Conservation (phyloP, 2,888 invertebrate genomes). For the Plagiodera versicolora region DNA sequence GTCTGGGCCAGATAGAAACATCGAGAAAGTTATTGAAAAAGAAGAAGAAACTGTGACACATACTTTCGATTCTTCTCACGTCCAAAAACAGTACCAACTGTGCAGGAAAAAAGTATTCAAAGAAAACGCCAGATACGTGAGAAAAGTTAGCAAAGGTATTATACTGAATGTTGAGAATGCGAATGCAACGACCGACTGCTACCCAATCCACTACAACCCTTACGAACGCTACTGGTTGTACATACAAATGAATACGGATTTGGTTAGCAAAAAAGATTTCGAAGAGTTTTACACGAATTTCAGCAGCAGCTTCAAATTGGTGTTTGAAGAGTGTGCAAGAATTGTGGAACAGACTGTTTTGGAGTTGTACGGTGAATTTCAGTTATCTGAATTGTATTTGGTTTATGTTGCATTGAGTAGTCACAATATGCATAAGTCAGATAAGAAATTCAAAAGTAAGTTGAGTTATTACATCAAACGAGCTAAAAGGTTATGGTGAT, state of each 20-base stretch:
- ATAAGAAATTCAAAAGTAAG: slow-evolving; percentile 11
- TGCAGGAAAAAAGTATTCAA: slow-evolving; percentile 15
- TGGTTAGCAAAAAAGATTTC: slow-evolving; percentile 32
- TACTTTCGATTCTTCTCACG: background rate
- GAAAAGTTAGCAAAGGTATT: slow-evolving; percentile 9
- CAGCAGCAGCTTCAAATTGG: slow-evolving; percentile 41
- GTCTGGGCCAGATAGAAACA: slow-evolving; percentile 10
- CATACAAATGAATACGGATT: slow-evolving; percentile 32
- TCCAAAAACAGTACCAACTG: slow-evolving; percentile 13
- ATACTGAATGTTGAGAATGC: slow-evolving; percentile 1
- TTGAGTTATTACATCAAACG: slow-evolving; percentile 13
- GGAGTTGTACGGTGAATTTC: slow-evolving; percentile 44
- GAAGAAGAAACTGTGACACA: slow-evolving; percentile 7
- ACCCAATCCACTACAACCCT: slow-evolving; percentile 42
- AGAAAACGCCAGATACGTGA: slow-evolving; percentile 13
- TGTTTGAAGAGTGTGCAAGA: slow-evolving; percentile 46
- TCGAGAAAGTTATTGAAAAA: background rate
- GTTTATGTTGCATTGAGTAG: slow-evolving; percentile 32
- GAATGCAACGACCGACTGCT: slow-evolving; percentile 1
- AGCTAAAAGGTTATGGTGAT: slow-evolving; percentile 17
- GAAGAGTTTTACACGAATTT: slow-evolving; percentile 37
- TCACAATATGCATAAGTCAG: background rate
- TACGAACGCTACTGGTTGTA: slow-evolving; percentile 47
- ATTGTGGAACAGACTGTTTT: slow-evolving; percentile 44
- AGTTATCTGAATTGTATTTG: slow-evolving; percentile 41